Evolutionary conservation across 2,888 invertebrate genomes (phyloP), one percentile per base, ranked within the genome.

Genomic region (Taenaris catops): DNA sequence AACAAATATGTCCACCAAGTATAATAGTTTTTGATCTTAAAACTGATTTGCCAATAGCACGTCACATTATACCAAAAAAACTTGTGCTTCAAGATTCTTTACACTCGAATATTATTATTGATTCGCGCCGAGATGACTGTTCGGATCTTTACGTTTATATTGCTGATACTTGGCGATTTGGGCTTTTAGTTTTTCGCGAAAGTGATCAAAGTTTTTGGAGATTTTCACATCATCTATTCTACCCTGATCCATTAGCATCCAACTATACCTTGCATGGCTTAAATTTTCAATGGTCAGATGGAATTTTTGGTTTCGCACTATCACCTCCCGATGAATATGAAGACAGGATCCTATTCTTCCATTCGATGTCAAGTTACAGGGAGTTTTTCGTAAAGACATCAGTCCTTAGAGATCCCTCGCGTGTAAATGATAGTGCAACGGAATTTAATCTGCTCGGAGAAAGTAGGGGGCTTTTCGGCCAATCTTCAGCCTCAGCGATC

Each of bases 211-310:
- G 67, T 1, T 90, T 91, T 46, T 93, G 92, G 90, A 62, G 61
- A 63, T 95, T 49, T 88, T 90, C 66, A 78, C 94, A 78, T 90
- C 93, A 65, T 53, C 87, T 84, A 18, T 95, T 91, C 76, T 91
- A 86, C 56, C 93, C 93, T 0, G 93, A 93, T 53, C 94, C 94
- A 0, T 56, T 93, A 1, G 92, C 93, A 0, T 89, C 94, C 0
- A 91, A 92, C 51, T 95, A 92, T 56, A 91, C 92, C 37, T 72
- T 95, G 0, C 92, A 93, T 44, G 93, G 92, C 1, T 57, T 94
- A 0, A 91, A 92, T 45, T 95, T 94, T 57, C 92, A 94, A 55
- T 95, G 94, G 95, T 86, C 92, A 3, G 95, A 95, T 57, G 95
- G 95, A 0, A 88, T 95, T 9, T 94, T 95, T 55, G 94, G 94